phyloP scores from a whole-genome alignment of 2,113 vertebrate species.

The Aramus guarauna region DNA sequence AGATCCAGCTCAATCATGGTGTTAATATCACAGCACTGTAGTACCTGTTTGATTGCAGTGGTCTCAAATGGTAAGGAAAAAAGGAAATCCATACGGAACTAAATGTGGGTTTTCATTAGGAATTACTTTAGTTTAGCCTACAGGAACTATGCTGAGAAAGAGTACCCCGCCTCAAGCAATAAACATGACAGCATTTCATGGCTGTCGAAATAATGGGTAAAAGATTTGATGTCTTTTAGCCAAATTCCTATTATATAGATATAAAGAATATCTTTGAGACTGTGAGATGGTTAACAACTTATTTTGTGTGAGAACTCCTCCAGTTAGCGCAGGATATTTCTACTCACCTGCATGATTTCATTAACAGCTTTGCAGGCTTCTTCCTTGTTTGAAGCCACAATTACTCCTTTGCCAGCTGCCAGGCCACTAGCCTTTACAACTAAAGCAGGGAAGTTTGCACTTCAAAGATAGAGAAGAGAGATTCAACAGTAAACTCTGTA shows the following conservation, averaged over 20 bases:
- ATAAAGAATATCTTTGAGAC: background rate
- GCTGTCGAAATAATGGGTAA: background rate
- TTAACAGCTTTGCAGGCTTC: conserved; percentile 89
- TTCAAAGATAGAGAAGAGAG: conserved; percentile 51
- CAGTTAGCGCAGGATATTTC: background rate
- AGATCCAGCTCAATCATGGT: background rate
- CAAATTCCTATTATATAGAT: background rate
- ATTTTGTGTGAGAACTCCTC: background rate
- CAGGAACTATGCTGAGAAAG: background rate
- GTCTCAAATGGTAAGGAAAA: background rate
- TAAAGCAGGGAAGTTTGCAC: conserved; percentile 88
- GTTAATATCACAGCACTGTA: background rate
- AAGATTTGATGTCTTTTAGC: background rate
- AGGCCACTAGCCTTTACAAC: conserved; percentile 96
- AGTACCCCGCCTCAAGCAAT: background rate
- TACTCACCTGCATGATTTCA: conserved; percentile 90
- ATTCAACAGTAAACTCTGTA: background rate
- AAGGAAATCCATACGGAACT: background rate
- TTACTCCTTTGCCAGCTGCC: conserved; percentile 93
- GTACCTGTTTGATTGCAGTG: background rate
- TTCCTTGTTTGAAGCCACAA: conserved; percentile 82
- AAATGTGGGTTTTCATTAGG: background rate
- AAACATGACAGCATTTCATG: background rate
- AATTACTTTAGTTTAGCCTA: background rate
- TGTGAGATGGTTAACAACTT: background rate